phyloP scores from a whole-genome alignment of 1,140 invertebrate species.

The Lepidurus couesii region DNA sequence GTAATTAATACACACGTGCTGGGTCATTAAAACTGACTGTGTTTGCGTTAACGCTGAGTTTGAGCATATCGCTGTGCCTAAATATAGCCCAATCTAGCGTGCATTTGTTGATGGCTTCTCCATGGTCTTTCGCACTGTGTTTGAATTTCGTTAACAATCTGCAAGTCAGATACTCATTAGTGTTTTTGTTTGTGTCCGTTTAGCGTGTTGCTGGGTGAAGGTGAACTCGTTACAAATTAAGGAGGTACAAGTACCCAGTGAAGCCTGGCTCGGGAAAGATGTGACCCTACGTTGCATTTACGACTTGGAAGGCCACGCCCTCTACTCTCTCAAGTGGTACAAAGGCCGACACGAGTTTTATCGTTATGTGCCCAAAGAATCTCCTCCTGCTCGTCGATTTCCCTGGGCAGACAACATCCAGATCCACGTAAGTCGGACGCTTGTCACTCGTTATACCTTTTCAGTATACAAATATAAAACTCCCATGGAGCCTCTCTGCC shows the following conservation, averaged over 20 bases:
- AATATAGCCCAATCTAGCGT: too few relatives aligned
- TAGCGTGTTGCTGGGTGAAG: constrained; percentile 23
- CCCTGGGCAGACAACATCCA: constrained; percentile 30
- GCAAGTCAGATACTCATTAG: not conserved
- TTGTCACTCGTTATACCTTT: not conserved
- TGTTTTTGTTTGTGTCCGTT: not conserved
- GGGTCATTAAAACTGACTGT: too few relatives aligned
- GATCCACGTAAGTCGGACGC: constrained; percentile 29
- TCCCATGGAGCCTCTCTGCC: not conserved
- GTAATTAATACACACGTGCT: too few relatives aligned
- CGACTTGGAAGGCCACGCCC: constrained; percentile 59
- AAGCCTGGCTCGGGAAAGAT: constrained; percentile 57
- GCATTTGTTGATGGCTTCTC: too few relatives aligned
- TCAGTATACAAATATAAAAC: constrained; percentile 3
- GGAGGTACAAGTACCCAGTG: constrained; percentile 29
- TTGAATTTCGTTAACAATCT: not conserved
- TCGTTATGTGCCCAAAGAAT: constrained; percentile 31
- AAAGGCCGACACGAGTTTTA: constrained; percentile 52
- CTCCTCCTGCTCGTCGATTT: constrained; percentile 20
- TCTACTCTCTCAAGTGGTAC: constrained; percentile 80
- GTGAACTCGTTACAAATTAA: constrained; percentile 31
- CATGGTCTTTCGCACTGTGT: not conserved
- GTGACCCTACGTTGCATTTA: constrained; percentile 64
- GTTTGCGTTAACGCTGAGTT: too few relatives aligned
- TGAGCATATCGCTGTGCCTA: too few relatives aligned